Conservation (phyloP, 2,888 invertebrate genomes). For the Bedellia somnulentella region DNA sequence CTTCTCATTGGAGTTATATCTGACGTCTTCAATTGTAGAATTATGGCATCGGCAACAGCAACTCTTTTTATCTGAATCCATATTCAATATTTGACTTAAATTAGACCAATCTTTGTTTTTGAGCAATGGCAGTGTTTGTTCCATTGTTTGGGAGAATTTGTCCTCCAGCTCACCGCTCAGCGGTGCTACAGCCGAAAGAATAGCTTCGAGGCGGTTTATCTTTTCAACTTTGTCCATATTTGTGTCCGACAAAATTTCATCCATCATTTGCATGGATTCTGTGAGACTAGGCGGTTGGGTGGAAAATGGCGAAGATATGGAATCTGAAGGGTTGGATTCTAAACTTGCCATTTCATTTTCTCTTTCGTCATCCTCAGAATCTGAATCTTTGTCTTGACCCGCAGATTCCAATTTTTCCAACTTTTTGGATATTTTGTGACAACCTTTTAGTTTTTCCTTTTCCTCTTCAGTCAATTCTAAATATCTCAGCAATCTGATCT, state of each 20-base stretch:
- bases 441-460: slow-evolving; percentile 87
- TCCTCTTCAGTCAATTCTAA: slow-evolving; percentile 90
- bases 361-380: slow-evolving; percentile 73
- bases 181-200: slow-evolving; percentile 77
- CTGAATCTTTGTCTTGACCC: slow-evolving; percentile 75
- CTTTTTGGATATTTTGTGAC: slow-evolving; percentile 90
- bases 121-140: slow-evolving; percentile 52
- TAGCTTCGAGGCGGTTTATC: slow-evolving; percentile 84
- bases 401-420: slow-evolving; percentile 85
- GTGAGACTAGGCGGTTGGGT: slow-evolving; percentile 81
- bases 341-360: slow-evolving; percentile 79
- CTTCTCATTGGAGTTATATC: slow-evolving; percentile 44
- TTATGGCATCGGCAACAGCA: slow-evolving; percentile 62
- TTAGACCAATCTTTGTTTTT: slow-evolving; percentile 59
- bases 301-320: slow-evolving; percentile 72
- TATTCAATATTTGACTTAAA: slow-evolving; percentile 49
- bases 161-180: slow-evolving; percentile 64
- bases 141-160: slow-evolving; percentile 54
- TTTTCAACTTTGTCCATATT: slow-evolving; percentile 84
- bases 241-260: slow-evolving; percentile 79
- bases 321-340: slow-evolving; percentile 79
- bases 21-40: slow-evolving; percentile 32
- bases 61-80: slow-evolving; percentile 40
- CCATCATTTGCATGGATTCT: slow-evolving; percentile 88
- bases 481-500: slow-evolving; percentile 85